Evolutionary conservation across 2,113 vertebrate species (phyloP).

Genomic region (Ceyx margarethae): DNA sequence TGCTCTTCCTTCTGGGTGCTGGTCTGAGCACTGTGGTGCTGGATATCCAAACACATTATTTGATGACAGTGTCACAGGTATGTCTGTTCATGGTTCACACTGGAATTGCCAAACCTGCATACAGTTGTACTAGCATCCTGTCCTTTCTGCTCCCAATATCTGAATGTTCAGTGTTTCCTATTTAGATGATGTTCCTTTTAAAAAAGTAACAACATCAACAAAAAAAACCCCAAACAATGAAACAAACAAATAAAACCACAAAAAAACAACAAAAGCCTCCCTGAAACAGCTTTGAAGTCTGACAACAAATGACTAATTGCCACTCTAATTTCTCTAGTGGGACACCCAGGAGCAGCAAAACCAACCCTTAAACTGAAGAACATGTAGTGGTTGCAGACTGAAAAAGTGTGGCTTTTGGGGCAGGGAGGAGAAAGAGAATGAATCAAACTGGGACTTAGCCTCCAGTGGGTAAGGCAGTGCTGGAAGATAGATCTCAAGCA

Average conservation of each 20-base stretch:
- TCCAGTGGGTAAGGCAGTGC: neutral
- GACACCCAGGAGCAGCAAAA: neutral
- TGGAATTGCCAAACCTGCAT: neutral
- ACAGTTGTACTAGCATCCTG: neutral
- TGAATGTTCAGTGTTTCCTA: neutral
- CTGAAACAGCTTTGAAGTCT: neutral
- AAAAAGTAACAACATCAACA: neutral
- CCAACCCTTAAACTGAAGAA: neutral
- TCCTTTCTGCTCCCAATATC: neutral
- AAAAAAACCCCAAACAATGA: neutral
- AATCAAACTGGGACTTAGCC: neutral
- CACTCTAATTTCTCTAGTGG: neutral
- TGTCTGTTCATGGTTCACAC: neutral
- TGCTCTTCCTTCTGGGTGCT: neutral
- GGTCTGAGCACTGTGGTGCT: neutral
- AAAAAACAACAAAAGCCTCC: neutral
- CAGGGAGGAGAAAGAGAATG: neutral
- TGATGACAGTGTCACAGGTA: neutral
- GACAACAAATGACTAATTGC: neutral
- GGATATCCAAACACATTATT: neutral
- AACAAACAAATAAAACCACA: too few relatives aligned
- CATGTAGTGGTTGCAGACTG: neutral
- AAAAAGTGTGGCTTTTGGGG: neutral
- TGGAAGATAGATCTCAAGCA: neutral
- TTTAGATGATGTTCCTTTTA: neutral